A percentile compares a stretch with the other conserved stretches of the same genome.
These are phyloP conservation scores for Sebastes hopkinsi DNA, from an alignment of 2,797 vertebrate species.

Conservation along the genomic window DNA sequence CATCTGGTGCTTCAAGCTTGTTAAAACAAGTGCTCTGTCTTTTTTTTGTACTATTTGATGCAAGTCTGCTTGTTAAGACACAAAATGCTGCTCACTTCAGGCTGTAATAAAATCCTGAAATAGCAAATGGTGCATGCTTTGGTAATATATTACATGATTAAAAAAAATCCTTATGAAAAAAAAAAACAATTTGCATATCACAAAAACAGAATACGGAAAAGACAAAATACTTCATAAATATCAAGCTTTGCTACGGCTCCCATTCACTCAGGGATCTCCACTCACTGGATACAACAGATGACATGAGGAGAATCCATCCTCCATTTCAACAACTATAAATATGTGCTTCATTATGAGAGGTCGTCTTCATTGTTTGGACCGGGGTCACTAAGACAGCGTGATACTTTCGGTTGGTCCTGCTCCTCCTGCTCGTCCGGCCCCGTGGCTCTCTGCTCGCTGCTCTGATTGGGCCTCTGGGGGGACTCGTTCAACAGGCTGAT, in stretches of 20 bases:
- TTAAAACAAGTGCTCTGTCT: slow-evolving; percentile 18
- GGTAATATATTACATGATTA: slow-evolving; percentile 13
- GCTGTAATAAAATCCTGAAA: neutral
- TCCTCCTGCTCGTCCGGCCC: slow-evolving; percentile 70
- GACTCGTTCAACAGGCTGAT: slow-evolving; percentile 35
- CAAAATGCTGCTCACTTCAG: neutral
- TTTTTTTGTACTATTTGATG: neutral
- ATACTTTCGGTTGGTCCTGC: slow-evolving; percentile 77
- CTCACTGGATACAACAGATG: neutral
- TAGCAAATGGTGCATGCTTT: slow-evolving; percentile 12
- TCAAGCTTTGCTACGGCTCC: slow-evolving; percentile 12
- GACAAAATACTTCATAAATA: slow-evolving; percentile 22
- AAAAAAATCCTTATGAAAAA: slow-evolving; percentile 7
- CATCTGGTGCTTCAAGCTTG: neutral
- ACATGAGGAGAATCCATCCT: neutral
- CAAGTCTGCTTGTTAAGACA: slow-evolving; percentile 17
- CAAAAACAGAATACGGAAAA: neutral
- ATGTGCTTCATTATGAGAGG: slow-evolving; percentile 36
- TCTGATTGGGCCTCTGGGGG: slow-evolving; percentile 1
- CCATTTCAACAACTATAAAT: neutral
- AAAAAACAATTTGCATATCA: neutral
- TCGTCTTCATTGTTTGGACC: slow-evolving; percentile 84
- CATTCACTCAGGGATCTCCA: neutral
- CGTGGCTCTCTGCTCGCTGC: neutral
- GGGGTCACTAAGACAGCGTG: slow-evolving; percentile 90